These are phyloP conservation scores for Deilephila elpenor DNA, from an alignment of 2,888 invertebrate species.

Conservation along the genomic window DNA sequence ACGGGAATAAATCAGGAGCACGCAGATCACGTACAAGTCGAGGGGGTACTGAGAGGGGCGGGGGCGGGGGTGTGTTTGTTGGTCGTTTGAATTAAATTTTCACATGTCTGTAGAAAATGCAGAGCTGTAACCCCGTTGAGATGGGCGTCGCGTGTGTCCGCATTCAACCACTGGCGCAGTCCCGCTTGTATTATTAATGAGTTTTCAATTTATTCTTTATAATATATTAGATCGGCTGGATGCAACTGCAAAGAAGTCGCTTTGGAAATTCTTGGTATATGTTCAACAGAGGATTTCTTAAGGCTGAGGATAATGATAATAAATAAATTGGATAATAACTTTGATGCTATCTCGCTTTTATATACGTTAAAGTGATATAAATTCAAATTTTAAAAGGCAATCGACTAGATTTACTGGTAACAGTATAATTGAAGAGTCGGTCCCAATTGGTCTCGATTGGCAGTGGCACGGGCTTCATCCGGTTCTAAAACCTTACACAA, in stretches of 20 bases:
- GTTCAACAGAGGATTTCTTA: too few species aligned
- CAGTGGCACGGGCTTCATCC: too few species aligned
- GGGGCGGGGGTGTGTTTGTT: slow-evolving; percentile 31
- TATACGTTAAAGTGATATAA: too few species aligned
- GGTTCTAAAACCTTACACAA: too few species aligned
- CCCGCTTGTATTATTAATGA: neutral
- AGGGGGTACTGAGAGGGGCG: slow-evolving; percentile 34
- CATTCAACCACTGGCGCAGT: slow-evolving; percentile 3
- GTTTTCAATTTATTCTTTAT: neutral
- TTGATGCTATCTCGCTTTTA: too few species aligned
- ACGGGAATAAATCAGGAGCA: slow-evolving; percentile 54
- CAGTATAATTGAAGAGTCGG: too few species aligned
- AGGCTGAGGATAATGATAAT: too few species aligned
- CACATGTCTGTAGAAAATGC: slow-evolving; percentile 39
- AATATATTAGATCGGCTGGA: neutral
- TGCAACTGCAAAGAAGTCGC: too few species aligned
- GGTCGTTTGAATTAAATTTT: slow-evolving; percentile 59
- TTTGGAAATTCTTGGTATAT: too few species aligned
- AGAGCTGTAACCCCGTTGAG: slow-evolving; percentile 19
- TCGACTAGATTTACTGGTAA: neutral
- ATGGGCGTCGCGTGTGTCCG: slow-evolving; percentile 18
- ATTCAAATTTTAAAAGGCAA: too few species aligned
- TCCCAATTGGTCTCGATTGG: too few species aligned
- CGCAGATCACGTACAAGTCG: slow-evolving; percentile 50
- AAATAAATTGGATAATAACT: too few species aligned